Evolutionary conservation across 2,888 invertebrate genomes (phyloP), one percentile per base, ranked within the genome.

Genomic region (Argyresthia albistria): DNA sequence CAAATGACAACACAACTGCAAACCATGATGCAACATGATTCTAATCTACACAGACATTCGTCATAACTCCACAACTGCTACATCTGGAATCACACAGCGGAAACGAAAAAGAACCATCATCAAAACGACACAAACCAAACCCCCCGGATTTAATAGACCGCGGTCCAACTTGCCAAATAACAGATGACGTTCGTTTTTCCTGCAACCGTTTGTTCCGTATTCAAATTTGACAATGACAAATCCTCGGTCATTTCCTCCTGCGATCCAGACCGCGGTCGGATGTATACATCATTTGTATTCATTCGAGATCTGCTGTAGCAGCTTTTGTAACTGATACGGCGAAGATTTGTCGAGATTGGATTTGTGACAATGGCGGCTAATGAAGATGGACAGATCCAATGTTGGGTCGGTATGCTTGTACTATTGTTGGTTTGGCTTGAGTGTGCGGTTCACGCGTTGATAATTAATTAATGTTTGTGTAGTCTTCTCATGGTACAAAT

Each of bases 141-240:
- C 35, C 16, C n/a, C 43, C 50, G 12, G 9, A 43, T 14, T 51
- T 35, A 43, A 51, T 51, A 51, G 51, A 51, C 37, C 51, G 36
- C 51, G 49, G 52, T 48, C 49, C 52, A 56, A 53, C 47, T 55
- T 53, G 56, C 55, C 56, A 57, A 63, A 69, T 50, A 76, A 81
- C 81, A 79, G 78, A 82, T 83, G 83, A 80, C 70, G 68, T 76
- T 79, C 80, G 80, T 81, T 80, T 81, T 79, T 79, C 80, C 76
- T 68, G n/a, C 77, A 76, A 77, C 78, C 76, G 76, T 59, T 72
- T 66, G 46, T 74, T 70, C 70, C 70, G 78, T 76, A 84, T 84
- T 84, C 81, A 84, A 84, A 84, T 83, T 77, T 82, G 83, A 84
- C 82, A 76, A 62, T 80, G 84, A 83, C 83, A 83, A 81, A 84